Evolutionary conservation across 2,888 invertebrate species (phyloP), one percentile per base, ranked within the genome.

Genomic region (Lasius fuliginosus): DNA sequence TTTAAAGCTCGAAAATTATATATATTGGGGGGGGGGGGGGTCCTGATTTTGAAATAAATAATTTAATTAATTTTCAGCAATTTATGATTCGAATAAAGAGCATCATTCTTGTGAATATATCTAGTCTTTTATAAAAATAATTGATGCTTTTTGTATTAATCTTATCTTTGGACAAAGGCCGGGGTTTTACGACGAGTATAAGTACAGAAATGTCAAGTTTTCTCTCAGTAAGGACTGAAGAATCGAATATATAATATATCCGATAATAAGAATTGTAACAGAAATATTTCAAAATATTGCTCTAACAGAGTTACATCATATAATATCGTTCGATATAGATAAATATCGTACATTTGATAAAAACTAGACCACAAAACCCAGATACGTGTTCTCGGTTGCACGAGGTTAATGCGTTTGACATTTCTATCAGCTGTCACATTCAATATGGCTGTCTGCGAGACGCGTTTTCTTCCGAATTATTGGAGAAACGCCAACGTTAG

Each of bases 381-480:
- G 9, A 33, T 62, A 33, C 60, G 18, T 18, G 18, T 60, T 18
- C 33, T 9, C 15, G 33, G 33, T 36, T 3, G 36, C 36, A 36
- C 15, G 23, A 71, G 46, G 75, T 75, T 64, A 64, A 30, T 9
- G 46, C 15, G 11, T 77, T 77, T 77, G 68, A 77, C 68, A 68
- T n/a, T 86, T 90, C 85, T 74, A 88, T 89, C 89, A 89, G 90
- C 88, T 90, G 90, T 90, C 86, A 27, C 33, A 83, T 83, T 86
- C 88, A 90, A 90, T 69, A 90, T 90, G 90, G 90, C 90, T n/a
- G 83, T 69, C 33, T 3, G 56, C 36, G 69, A 69, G 74, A 85
- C 84, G 84, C 71, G 74, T 79, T 88, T 81, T 73, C 73, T 62
- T 0, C 62, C 36, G 40, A 67, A 33, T 9, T 49, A 46, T 53